Base-by-base conservation (phyloP, 1,140 invertebrate genomes). In the Cyphomyrmex costatus region DNA sequence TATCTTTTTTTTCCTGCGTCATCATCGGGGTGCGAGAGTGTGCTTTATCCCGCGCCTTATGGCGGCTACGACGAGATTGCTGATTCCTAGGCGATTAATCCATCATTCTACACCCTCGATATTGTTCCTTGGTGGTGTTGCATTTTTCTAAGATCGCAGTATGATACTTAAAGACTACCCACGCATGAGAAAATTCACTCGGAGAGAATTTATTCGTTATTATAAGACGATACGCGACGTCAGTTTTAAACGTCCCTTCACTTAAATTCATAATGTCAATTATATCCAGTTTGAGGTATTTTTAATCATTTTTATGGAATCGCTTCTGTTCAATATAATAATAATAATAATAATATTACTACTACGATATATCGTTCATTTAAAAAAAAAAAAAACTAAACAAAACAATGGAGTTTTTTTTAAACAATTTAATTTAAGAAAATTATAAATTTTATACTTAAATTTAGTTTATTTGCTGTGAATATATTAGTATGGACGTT, bases 1-100 rank as follows among this genome's bases (percentile, higher is more conserved):
- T 78, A 77, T 78, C 73, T 83, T 83, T 83, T 80, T n/a, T 83
- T 83, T 46, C 68, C 53, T 73, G 68, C 79, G 68, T 83, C 79
- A 83, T 60, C 53, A 14, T 42, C 36, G 68, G 66, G 68, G 42
- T 74, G 79, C 68, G 53, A 83, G 46, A 83, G 68, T 73, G 66
- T 71, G 24, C 36, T 60, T 83, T 83, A 74, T 83, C 68, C 68
- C 24, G 56, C 36, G 42, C 68, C 79, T 83, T 83, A 83, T 83
- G 68, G 79, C 53, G 14, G 19, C 27, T 74, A 73, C 68, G 68
- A 83, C 36, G 53, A 73, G 53, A 83, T 68, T 61, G 74, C 74
- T 78, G 74, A 78, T 80, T 80, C 63, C 53, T 80, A 36, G 63
- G 33, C 78, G 78, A 80, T 80, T 80, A 80, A 80, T 80, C 21